Base-by-base conservation (phyloP, 2,113 vertebrate species). In the Xerus inauris region DNA sequence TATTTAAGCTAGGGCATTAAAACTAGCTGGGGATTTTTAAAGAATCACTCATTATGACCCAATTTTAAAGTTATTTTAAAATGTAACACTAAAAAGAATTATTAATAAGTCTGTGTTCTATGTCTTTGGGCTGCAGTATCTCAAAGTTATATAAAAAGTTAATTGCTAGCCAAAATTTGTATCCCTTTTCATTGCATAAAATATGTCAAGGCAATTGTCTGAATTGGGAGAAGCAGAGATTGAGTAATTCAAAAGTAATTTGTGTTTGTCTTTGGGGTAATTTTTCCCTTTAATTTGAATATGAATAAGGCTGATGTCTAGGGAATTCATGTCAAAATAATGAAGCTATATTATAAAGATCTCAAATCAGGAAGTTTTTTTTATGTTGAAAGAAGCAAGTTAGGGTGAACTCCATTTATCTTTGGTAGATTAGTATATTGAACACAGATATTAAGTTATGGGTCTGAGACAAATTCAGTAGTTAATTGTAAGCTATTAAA, bases 61-160 rank as follows among this genome's bases (percentile, higher is more conserved):
- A 96, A 92, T 95, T 96, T 97, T 96, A 88, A 96, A 97, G 93
- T 88, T 95, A 97, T 95, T 96, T 96, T 96, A 95, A 95, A 97
- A 97, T 94, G 79, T 91, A 95, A 85, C 91, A 95, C 90, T 94
- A 59, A 94, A 92, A 94, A 88, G 81, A 92, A 87, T 97, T 94
- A 92, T 97, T 96, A 97, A 87, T 73, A 94, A 82, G 71, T 95
- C 94, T 94, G 42, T 87, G 79, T 30, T 79, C 64, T 93, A 51
- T 71, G 57, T 96, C 86, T 84, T 87, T 94, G 76, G 87, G 77
- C 72, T 96, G 93, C 11, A 91, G 30, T 85, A 93, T 92, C 49
- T 59, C 64, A 40, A 57, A 89, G 72, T 96, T 94, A 80, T 38
- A 91, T 97, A 95, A 97, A 97, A 97, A 77, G 49, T 64, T 96